phyloP scores from a whole-genome alignment of 2,797 vertebrate genomes.

The Austrolebias charrua region DNA sequence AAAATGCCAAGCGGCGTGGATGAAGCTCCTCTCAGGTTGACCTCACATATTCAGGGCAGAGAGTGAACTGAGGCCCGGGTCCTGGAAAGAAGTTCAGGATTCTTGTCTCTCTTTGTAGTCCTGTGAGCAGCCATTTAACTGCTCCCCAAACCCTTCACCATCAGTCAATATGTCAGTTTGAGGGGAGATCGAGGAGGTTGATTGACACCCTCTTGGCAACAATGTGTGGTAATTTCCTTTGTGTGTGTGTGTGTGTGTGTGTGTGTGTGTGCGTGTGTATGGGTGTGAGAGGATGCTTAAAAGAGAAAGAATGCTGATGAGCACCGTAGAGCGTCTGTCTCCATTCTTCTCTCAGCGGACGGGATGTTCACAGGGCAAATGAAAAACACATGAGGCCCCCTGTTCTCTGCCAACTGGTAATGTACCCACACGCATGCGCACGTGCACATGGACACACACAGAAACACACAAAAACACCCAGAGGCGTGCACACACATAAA shows the following conservation, averaged over 20 bases:
- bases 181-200: conserved; percentile 61
- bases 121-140: conserved; percentile 68
- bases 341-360: conserved; percentile 73
- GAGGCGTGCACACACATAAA: conserved; percentile 14
- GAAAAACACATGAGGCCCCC: conserved; percentile 75
- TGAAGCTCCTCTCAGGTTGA: conserved; percentile 51
- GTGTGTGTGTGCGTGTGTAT: conserved; percentile 44
- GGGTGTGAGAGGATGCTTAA: conserved; percentile 70
- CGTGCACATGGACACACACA: conserved; percentile 14
- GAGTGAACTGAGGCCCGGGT: conserved; percentile 49
- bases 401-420: conserved; percentile 75
- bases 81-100: conserved; percentile 63
- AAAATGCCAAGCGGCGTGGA: conserved; percentile 32
- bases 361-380: conserved; percentile 78
- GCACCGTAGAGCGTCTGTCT: conserved; percentile 72
- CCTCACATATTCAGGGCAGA: conserved; percentile 54
- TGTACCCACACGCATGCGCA: conserved; percentile 59
- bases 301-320: conserved; percentile 70
- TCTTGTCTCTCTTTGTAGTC: conserved; percentile 71
- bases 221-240: conserved; percentile 64
- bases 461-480: conserved; percentile 14
- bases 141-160: conserved; percentile 64
- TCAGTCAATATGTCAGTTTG: conserved; percentile 75
- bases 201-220: conserved; percentile 74
- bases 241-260: too few species aligned